Conservation (phyloP, 2,888 invertebrate genomes). For the Eledone cirrhosa region DNA sequence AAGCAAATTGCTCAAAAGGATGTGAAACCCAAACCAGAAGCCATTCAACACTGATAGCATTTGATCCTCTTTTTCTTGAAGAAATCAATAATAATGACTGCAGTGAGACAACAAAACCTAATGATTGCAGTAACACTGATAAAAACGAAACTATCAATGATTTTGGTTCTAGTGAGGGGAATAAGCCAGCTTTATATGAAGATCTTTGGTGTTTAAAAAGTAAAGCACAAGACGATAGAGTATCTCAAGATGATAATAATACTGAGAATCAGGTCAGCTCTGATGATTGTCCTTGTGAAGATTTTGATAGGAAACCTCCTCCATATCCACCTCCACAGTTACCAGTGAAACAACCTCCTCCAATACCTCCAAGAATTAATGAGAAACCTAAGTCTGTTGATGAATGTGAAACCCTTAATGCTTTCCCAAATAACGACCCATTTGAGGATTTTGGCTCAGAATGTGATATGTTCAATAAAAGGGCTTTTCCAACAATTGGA, state of each 20-base stretch:
- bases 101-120: background rate
- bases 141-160: too few relatives aligned
- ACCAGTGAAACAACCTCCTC: background rate
- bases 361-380: background rate
- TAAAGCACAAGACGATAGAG: too few relatives aligned
- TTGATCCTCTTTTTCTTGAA: background rate
- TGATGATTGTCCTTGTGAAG: too few relatives aligned
- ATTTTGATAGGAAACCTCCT: background rate
- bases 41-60: constrained; percentile 1
- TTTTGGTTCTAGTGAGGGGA: too few relatives aligned
- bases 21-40: background rate
- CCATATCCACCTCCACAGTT: background rate
- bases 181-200: too few relatives aligned
- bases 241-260: too few relatives aligned
- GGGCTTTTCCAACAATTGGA: background rate
- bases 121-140: too few relatives aligned
- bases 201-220: too few relatives aligned
- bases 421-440: background rate
- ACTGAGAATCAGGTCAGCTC: too few relatives aligned
- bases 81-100: background rate
- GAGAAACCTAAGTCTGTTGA: background rate
- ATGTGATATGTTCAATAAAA: background rate
- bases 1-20: background rate
- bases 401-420: background rate
- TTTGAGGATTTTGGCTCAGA: constrained; percentile 3